These are phyloP conservation scores for Platycnemis pennipes DNA, from an alignment of 2,888 invertebrate genomes.

Conservation along the genomic window DNA sequence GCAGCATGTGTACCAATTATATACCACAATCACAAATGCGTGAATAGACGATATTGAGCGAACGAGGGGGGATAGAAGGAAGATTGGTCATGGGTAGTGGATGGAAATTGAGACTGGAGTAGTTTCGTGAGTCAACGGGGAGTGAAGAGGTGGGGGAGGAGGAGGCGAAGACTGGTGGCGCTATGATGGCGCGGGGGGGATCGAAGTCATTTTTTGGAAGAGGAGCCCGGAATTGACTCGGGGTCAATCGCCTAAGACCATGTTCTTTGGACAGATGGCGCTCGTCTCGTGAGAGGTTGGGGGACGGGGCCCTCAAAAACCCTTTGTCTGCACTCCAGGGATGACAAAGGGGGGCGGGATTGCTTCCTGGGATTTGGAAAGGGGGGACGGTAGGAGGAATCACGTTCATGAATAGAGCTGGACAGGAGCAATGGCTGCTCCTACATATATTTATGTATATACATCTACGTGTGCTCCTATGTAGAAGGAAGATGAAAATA, in stretches of 20 bases:
- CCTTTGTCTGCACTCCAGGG: not conserved
- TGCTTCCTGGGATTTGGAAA: not conserved
- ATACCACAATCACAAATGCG: not conserved
- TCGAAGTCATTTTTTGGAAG: not conserved
- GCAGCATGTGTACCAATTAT: not conserved
- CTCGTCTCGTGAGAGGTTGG: not conserved
- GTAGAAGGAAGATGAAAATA: not conserved
- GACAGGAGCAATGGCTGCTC: not conserved
- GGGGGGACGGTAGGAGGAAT: not conserved
- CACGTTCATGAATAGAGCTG: not conserved
- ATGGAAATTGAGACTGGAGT: not conserved
- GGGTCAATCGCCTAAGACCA: conserved; percentile 50
- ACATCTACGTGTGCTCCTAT: no score
- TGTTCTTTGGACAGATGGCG: conserved; percentile 54
- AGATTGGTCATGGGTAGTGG: not conserved
- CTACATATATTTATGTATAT: not conserved
- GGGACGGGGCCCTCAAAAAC: not conserved
- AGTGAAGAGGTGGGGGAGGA: not conserved
- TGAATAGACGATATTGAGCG: no score
- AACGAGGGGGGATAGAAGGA: not conserved
- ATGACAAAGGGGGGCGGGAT: not conserved
- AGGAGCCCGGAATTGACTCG: conserved; percentile 56
- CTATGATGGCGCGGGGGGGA: not conserved
- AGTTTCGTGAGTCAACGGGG: not conserved
- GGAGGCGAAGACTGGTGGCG: not conserved